Evolutionary conservation across 2,888 invertebrate genomes (phyloP), one percentile per base, ranked within the genome.

Genomic region (Nephrotoma flavescens): DNA sequence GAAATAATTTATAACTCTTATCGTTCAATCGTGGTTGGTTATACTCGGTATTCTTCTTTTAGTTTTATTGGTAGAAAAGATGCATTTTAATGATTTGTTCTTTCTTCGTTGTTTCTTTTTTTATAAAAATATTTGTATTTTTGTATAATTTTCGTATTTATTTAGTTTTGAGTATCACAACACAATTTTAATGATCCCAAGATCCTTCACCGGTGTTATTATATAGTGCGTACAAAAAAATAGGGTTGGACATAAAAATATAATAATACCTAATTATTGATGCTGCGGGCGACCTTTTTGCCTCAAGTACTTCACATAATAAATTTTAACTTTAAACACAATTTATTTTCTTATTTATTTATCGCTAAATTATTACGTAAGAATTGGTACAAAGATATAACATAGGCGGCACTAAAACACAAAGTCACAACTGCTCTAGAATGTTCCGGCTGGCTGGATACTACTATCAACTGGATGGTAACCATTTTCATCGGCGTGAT

Each of bases 401-500:
- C n/a, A 3, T 31, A 31, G 2, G 31, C 31, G 31, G 31, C 31
- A 31, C 31, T 12, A 71, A 71, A 19, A 71, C 9, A 71, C 19
- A 71, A 71, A 19, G 9, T 31, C 19, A 71, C 19, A 71, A 71
- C 9, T 71, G 31, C 15, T 57, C 52, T 71, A 71, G 31, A 71
- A 71, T 31, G 71, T 71, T 71, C 71, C 71, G 31, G 31, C 71
- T 19, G 9, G 2, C 31, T 71, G 31, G 9, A 71, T 9, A 71
- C 31, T 71, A 71, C 71, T 71, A 71, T 31, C 31, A 71, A 89
- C 87, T 86, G 89, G 89, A 88, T 89, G 89, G 87, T 88, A 89
- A 11, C 89, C 89, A 87, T 88, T 89, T 86, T 89, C 89, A 87
- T 89, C 89, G 71, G 89, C 89, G 42, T 89, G 89, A 84, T 89